These are phyloP conservation scores for Desmophyllum pertusum DNA, from an alignment of 92 coral and sea anemone species.

Conservation along the genomic window DNA sequence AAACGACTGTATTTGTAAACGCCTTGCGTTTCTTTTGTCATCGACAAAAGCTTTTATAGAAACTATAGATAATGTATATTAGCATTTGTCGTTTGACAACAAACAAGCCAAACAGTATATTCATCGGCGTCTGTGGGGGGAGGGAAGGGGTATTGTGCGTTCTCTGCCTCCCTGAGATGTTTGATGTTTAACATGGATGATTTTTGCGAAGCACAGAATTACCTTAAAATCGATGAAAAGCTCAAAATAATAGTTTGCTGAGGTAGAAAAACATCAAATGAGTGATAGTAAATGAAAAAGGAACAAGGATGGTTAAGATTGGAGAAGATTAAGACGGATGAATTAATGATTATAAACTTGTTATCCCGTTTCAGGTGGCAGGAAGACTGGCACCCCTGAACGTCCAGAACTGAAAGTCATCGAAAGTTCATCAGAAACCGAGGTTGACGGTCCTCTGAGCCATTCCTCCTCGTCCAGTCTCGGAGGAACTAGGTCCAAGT, in stretches of 20 bases:
- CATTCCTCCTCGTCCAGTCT: constrained; percentile 88
- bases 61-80: too few relatives aligned
- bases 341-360: neutral
- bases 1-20: too few relatives aligned
- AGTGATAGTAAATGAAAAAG: too few relatives aligned
- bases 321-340: neutral
- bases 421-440: constrained; percentile 78
- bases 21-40: too few relatives aligned
- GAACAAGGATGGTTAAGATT: neutral
- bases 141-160: too few relatives aligned
- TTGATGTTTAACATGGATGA: too few relatives aligned
- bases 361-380: constrained; percentile 13
- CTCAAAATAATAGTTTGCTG: neutral
- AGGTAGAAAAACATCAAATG: neutral
- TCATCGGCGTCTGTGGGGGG: too few relatives aligned
- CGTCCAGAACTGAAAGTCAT: constrained; percentile 19
- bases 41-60: too few relatives aligned
- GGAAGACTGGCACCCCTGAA: neutral
- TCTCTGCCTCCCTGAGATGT: too few relatives aligned
- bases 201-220: too few relatives aligned
- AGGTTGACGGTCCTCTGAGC: constrained; percentile 82
- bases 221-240: neutral
- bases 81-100: too few relatives aligned
- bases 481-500: constrained; percentile 80
- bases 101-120: too few relatives aligned